Base-by-base conservation (phyloP, 2,888 invertebrate species). In the Ligdia adustata region DNA sequence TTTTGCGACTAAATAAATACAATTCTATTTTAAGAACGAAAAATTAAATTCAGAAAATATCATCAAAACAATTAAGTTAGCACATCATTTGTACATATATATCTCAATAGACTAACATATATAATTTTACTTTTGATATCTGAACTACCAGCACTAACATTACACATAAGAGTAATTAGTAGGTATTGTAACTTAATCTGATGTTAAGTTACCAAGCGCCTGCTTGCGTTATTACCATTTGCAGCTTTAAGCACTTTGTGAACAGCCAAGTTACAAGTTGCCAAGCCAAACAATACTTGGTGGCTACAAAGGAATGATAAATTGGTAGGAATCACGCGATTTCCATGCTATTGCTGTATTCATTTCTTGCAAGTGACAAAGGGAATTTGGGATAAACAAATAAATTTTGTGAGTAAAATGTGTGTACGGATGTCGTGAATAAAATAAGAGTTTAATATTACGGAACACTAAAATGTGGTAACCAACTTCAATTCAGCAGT, bases 301-400 rank as follows among this genome's bases (percentile, higher is more conserved):
- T 2, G 13, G 11, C 24, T 15, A 33, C 42, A 38, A 43, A 43
- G 38, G 28, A 29, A 39, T 49, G 48, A 49, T 42, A 29, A 11
- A 49, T 33, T 9, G 28, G 15, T 9, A 6, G 1, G 15, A n/a
- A 33, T 22, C 48, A 49, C 42, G 48, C 48, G 33, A 49, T 15
- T 22, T 15, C n/a, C 20, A 9, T 22, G 40, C 37, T 9, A n/a
- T 24, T 40, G 22, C n/a, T 24, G n/a, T 16, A 11, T 34, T 18
- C 14, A 16, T 24, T 35, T 1, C 24, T 28, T 37, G 15, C 6
- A 26, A 12, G 12, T 22, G 34, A 28, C 35, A 29, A 37, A 11
- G 9, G 12, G 11, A 3, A 27, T 5, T 5, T 3, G n/a, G 5
- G 11, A 26, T 15, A 44, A 35, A 39, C 29, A 34, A 24, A 40